Evolutionary conservation across 2,113 vertebrate genomes (phyloP).

Genomic region (Eurystomus gularis): DNA sequence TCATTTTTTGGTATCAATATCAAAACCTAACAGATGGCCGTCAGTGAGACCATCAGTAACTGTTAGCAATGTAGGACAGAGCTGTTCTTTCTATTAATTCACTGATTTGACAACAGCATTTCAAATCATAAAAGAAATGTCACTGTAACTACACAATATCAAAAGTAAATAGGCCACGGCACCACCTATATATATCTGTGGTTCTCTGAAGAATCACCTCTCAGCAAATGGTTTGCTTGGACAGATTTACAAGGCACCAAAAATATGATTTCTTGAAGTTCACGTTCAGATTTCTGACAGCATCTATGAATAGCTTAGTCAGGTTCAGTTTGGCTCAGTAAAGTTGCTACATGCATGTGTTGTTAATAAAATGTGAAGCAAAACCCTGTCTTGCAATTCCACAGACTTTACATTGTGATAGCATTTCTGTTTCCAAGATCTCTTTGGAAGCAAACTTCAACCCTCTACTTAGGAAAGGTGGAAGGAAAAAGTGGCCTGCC

Average conservation of each 20-base stretch:
- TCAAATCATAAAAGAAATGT: not conserved
- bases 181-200: not conserved
- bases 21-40: not conserved
- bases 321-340: not conserved
- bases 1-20: not conserved
- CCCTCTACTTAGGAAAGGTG: not conserved
- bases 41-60: not conserved
- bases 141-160: not conserved
- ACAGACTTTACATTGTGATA: not conserved
- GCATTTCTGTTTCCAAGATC: not conserved
- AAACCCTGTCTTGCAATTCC: not conserved
- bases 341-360: not conserved
- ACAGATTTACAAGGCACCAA: not conserved
- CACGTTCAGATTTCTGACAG: not conserved
- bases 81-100: constrained; percentile 7
- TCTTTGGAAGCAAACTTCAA: not conserved
- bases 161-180: not conserved
- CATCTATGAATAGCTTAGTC: not conserved
- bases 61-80: not conserved
- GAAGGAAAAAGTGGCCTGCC: not conserved
- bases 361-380: not conserved
- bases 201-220: not conserved
- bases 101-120: not conserved
- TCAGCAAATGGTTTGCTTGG: not conserved
- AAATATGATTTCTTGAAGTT: not conserved